phyloP scores from a whole-genome alignment of 2,888 invertebrate species.

The Hemithea aestivaria region DNA sequence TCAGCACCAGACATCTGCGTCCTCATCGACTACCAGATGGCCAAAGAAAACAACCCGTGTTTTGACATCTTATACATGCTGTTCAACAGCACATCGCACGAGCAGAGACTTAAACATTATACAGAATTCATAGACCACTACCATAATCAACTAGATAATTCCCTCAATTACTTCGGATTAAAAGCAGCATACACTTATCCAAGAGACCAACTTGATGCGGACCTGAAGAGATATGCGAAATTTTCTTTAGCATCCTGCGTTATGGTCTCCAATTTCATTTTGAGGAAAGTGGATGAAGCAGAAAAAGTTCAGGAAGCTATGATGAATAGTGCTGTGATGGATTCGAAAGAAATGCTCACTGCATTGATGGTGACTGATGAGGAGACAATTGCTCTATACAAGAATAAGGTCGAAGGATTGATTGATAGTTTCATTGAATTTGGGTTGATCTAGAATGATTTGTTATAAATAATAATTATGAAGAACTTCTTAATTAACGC shows the following conservation, averaged over 20 bases:
- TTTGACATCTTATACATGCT: conserved; percentile 34
- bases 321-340: background rate
- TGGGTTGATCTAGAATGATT: no score
- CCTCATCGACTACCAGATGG: conserved; percentile 41
- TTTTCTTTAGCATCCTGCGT: conserved; percentile 17
- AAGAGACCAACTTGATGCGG: conserved; percentile 34
- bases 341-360: no score
- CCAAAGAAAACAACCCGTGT: conserved; percentile 29
- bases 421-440: no score
- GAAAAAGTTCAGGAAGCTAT: conserved; percentile 21
- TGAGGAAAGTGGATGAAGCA: conserved; percentile 28
- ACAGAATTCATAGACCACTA: conserved; percentile 37
- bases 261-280: conserved; percentile 15
- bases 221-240: conserved; percentile 33
- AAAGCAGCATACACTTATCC: conserved; percentile 33
- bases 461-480: no score
- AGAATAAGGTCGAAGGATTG: no score
- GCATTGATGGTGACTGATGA: no score
- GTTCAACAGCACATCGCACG: conserved; percentile 38
- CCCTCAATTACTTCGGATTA: conserved; percentile 27
- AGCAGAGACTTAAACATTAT: conserved; percentile 28
- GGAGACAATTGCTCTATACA: no score
- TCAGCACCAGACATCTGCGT: conserved; percentile 22
- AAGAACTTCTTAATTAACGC: no score
- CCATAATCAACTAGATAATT: conserved; percentile 30